phyloP scores from a whole-genome alignment of 92 coral and sea anemone genomes.

The Virgularia gustaviana region DNA sequence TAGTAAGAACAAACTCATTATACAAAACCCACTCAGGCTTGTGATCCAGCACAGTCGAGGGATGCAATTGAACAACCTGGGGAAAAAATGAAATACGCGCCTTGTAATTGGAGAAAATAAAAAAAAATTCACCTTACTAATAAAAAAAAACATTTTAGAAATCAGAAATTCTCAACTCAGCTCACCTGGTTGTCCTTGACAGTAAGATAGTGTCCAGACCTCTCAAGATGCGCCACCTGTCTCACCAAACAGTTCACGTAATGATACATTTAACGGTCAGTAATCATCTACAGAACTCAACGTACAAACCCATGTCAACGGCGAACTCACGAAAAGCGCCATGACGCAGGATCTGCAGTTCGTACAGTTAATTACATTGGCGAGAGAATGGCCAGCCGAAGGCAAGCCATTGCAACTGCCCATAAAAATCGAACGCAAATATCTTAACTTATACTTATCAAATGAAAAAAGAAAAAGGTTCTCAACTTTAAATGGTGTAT shows the following conservation, averaged over 20 bases:
- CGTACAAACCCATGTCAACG: slow-evolving; percentile 37
- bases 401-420: too few species aligned
- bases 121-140: not conserved
- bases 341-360: slow-evolving; percentile 24
- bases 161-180: not conserved
- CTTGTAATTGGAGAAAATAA: not conserved
- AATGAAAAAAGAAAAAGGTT: too few species aligned
- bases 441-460: too few species aligned
- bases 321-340: slow-evolving; percentile 23
- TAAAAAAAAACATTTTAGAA: too few species aligned
- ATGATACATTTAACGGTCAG: slow-evolving; percentile 95
- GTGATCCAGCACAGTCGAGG: slow-evolving; percentile 96
- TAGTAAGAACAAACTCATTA: slow-evolving; percentile 97
- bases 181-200: slow-evolving; percentile 99
- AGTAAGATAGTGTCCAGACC: slow-evolving; percentile 99
- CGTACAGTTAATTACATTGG: too few species aligned
- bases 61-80: slow-evolving; percentile 99
- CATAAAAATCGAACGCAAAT: too few species aligned
- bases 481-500: too few species aligned
- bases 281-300: slow-evolving; percentile 82
- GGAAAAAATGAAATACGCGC: not conserved
- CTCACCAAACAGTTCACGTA: slow-evolving; percentile 61
- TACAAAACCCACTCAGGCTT: slow-evolving; percentile 99
- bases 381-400: too few species aligned
- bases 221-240: slow-evolving; percentile 99